Evolutionary conservation across 2,113 vertebrate genomes (phyloP).

Genomic region (Furnarius figulus): DNA sequence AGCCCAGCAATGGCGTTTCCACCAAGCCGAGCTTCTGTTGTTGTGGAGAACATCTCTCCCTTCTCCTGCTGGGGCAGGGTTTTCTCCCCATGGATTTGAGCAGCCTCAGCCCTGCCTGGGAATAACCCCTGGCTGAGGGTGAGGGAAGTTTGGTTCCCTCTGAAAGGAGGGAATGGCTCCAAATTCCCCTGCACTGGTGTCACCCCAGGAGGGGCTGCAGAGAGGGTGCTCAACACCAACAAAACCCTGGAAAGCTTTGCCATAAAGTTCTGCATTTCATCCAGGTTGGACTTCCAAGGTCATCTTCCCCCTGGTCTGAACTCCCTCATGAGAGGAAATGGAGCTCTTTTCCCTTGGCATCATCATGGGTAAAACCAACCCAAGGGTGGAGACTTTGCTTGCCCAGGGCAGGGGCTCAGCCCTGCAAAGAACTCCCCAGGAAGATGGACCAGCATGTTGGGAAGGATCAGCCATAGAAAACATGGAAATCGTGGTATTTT

Average conservation of each 20-base stretch:
- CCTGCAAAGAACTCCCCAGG: not conserved
- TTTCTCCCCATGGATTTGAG: not conserved
- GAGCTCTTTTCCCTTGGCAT: not conserved
- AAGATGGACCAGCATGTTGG: not conserved
- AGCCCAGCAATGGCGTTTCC: too few species aligned
- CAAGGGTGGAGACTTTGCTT: not conserved
- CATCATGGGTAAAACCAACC: not conserved
- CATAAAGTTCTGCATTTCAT: not conserved
- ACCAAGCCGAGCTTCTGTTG: too few species aligned
- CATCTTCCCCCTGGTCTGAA: not conserved
- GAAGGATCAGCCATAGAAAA: not conserved
- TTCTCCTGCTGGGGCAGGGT: too few species aligned
- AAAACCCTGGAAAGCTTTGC: not conserved
- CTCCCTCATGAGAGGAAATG: not conserved
- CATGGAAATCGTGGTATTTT: not conserved
- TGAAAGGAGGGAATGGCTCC: not conserved
- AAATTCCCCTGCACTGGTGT: not conserved
- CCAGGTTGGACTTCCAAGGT: not conserved
- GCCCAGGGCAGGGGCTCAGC: not conserved
- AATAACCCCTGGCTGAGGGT: not conserved
- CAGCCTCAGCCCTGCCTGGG: not conserved
- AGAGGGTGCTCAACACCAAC: not conserved
- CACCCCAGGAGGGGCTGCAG: not conserved
- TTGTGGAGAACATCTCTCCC: too few species aligned
- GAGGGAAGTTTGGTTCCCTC: not conserved